Base-by-base conservation (phyloP, 35 echinoderm and acorn worm genomes). In the Anneissia japonica region DNA sequence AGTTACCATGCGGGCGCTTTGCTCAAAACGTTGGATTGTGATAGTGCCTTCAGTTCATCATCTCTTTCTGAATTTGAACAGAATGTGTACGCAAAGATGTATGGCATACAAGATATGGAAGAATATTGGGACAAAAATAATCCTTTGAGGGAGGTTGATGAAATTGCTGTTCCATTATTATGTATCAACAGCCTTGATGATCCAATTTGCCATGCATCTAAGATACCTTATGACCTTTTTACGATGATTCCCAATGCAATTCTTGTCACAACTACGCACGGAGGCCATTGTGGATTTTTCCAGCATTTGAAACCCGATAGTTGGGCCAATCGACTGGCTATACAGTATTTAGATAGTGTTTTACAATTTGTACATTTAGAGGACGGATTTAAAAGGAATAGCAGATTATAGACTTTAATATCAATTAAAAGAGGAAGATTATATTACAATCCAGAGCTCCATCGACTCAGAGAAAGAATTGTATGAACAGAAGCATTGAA, bases 41-140 rank as follows among this genome's bases (percentile, higher is more conserved):
- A 94, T 41, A 21, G 36, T 33, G 96, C 87, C 0, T 94, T 99
- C 43, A 82, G 46, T 4, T 38, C 89, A 0, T 80, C 86, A 0
- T 89, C 88, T 26, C 34, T 94, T 3, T 34, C 84, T 29, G 85
- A 93, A 36, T 93, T 83, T 34, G 26, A 91, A 0, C 26, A 94
- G 73, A 19, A 36, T n/a, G 89, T 94, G 4, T 46, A 83, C 16
- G 75, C 72, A 31, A 74, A 76, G 2, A 83, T 93, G 33, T 72
- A 89, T 32, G 83, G 88, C 81, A 13, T 77, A 0, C 75, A 88
- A 39, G 86, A 91, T 32, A 46, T 89, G 31, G 86, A 80, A 5
- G 89, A 91, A 39, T 94, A 94, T 74, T 99, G 89, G 88, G 96
- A 99, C 72, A 76, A 92, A 41, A 94, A 99, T 43, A 88, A 99